Evolutionary conservation across 2,113 vertebrate species (phyloP).

Genomic region (Tragulus kanchil): DNA sequence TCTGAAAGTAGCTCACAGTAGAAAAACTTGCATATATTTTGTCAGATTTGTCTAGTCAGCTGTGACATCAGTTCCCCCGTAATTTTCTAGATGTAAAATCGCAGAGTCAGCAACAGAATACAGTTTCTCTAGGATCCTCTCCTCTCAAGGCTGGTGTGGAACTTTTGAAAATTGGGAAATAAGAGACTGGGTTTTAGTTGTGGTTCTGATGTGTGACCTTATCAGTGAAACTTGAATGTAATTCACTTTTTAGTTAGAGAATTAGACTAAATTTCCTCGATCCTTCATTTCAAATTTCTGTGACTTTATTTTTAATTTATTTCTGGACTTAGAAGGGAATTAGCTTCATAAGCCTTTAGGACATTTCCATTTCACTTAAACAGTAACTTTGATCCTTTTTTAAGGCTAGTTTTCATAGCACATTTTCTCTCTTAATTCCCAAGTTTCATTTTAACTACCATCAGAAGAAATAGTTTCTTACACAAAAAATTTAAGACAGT

Average conservation of each 20-base stretch:
- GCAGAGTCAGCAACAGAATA: not conserved
- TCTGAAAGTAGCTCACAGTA: not conserved
- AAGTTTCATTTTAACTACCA: not conserved
- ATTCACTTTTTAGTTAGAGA: not conserved
- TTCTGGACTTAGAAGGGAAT: constrained; percentile 1
- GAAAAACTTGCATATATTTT: constrained; percentile 17
- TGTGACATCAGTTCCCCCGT: not conserved
- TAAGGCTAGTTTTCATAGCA: not conserved
- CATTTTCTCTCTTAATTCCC: not conserved
- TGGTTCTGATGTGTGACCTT: not conserved
- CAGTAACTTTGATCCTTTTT: not conserved
- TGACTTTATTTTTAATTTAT: not conserved
- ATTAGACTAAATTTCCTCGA: not conserved
- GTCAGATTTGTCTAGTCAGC: constrained; percentile 37
- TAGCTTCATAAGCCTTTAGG: not conserved
- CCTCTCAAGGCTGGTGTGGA: not conserved
- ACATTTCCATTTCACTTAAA: not conserved
- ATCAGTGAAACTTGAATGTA: not conserved
- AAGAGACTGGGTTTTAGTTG: not conserved
- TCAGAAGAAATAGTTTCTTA: not conserved
- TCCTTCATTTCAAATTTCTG: constrained; percentile 7
- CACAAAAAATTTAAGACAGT: not conserved
- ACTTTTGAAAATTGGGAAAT: not conserved
- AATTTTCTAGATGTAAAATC: not conserved
- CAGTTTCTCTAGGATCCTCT: not conserved